Evolutionary conservation across 2,797 vertebrate genomes (phyloP).

Genomic region (Oceanodroma leucorhoa): DNA sequence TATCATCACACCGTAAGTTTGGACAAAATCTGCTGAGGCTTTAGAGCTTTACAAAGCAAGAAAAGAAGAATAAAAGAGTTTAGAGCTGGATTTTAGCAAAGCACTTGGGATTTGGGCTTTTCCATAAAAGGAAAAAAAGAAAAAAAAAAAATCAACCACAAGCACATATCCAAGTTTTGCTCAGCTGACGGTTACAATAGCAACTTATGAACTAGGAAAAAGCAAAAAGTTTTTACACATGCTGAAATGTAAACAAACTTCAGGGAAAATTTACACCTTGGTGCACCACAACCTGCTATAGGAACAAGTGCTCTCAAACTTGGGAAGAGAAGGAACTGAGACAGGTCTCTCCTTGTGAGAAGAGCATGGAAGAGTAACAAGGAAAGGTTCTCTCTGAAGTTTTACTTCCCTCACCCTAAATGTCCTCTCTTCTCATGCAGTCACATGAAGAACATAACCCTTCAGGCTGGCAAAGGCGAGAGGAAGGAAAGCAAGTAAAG

Average conservation of each 20-base stretch:
- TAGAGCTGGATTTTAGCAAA: background rate
- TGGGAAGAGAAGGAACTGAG: background rate
- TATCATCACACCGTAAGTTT: background rate
- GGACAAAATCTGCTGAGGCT: background rate
- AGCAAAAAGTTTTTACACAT: background rate
- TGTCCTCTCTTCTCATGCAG: background rate
- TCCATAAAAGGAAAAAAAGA: background rate
- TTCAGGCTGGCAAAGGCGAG: background rate
- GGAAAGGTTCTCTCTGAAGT: background rate
- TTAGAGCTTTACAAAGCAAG: background rate
- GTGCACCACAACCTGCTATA: background rate
- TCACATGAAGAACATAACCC: background rate
- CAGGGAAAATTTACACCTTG: background rate
- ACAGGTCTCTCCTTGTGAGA: background rate
- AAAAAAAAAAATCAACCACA: rapidly evolving
- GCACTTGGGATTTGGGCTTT: background rate
- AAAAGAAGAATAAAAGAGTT: background rate
- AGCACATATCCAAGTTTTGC: background rate
- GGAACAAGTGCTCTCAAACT: background rate
- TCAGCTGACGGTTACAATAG: background rate
- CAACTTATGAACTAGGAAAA: background rate
- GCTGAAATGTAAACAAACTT: background rate
- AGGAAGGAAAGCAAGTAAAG: background rate
- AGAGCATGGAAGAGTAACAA: background rate
- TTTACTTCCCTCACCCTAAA: background rate